Percentiles rank a stretch among this genome's conserved stretches.
These are phyloP conservation scores for Chlorocebus sabaeus DNA, from an alignment of 2,113 vertebrate genomes.

Conservation along the genomic window DNA sequence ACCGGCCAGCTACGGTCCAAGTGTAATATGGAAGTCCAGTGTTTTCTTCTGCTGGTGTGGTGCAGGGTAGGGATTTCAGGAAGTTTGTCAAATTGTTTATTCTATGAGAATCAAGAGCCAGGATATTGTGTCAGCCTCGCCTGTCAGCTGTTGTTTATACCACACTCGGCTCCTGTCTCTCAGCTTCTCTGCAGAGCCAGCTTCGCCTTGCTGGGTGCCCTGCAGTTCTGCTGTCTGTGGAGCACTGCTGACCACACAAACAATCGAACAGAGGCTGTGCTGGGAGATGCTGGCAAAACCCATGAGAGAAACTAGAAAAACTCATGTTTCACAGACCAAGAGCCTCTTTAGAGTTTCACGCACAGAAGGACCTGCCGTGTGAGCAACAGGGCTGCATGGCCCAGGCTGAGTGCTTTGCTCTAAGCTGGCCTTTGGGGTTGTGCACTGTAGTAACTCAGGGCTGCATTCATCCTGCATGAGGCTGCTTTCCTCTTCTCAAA, in stretches of 20 bases:
- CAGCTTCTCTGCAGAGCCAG: neutral
- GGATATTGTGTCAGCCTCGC: neutral
- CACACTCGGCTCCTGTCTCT: neutral
- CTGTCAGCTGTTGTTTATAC: neutral
- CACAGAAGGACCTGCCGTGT: fast-evolving
- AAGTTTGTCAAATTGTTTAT: neutral
- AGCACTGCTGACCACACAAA: neutral
- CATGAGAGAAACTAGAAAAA: neutral
- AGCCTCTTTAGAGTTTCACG: neutral
- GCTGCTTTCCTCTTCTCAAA: neutral
- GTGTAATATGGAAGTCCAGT: neutral
- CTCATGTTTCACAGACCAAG: fast-evolving
- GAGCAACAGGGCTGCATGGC: fast-evolving
- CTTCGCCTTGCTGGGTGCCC: neutral
- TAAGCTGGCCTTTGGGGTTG: neutral
- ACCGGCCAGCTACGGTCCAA: neutral
- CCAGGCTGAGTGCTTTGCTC: too few species aligned
- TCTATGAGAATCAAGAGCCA: neutral
- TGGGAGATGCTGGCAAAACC: too few species aligned
- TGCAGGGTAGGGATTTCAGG: neutral
- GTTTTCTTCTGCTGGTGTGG: neutral
- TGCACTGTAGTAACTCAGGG: neutral
- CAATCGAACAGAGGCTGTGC: too few species aligned
- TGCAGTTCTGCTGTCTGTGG: neutral
- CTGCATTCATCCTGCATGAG: neutral